phyloP scores from a whole-genome alignment of 2,888 invertebrate genomes.

The Drosophila multiciliata region DNA sequence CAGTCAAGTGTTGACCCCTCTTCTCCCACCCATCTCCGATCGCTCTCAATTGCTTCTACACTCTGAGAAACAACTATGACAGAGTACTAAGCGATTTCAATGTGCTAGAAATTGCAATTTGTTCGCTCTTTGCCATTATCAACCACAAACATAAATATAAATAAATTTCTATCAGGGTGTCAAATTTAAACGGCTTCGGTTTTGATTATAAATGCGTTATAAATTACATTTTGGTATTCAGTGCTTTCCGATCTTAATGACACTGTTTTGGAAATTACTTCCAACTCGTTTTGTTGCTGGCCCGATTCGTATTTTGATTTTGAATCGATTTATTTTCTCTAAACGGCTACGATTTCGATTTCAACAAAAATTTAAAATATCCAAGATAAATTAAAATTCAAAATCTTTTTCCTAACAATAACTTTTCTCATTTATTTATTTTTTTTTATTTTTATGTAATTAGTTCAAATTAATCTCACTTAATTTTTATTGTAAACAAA shows the following conservation, averaged over 20 bases:
- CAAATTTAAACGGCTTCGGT: neutral
- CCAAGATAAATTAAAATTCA: neutral
- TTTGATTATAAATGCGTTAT: neutral
- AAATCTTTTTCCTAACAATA: neutral
- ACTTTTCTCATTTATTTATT: neutral
- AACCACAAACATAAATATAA: no score
- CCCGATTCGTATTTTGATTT: neutral
- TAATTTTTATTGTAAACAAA: neutral
- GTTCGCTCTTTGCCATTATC: no score
- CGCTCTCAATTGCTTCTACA: neutral
- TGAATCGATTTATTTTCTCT: neutral
- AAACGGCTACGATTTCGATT: no score
- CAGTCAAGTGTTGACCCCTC: slow-evolving; percentile 22
- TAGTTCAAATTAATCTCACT: neutral
- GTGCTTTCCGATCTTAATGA: neutral
- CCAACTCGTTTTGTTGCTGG: neutral
- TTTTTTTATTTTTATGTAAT: neutral
- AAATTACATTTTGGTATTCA: neutral
- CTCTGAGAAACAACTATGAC: neutral
- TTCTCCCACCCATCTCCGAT: neutral
- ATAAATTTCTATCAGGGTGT: no score
- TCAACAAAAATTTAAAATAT: neutral
- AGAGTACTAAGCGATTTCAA: neutral
- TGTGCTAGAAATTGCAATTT: no score
- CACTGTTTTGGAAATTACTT: neutral